Conservation (phyloP, 2,888 invertebrate genomes). For the Dysmachus trigonus region DNA sequence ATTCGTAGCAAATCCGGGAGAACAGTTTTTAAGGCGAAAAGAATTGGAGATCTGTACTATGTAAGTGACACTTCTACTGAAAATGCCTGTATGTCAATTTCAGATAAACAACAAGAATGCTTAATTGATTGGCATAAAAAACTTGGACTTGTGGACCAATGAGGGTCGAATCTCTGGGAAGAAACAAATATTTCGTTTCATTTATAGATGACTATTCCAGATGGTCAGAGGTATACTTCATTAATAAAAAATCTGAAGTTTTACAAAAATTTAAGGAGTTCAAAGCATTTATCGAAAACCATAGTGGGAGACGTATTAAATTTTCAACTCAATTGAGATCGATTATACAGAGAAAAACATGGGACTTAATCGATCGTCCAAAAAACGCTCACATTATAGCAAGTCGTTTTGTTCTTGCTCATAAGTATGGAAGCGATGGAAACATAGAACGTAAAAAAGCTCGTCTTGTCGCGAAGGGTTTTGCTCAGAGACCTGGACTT, state of each 20-base stretch:
- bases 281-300: conserved; percentile 42
- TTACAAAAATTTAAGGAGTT: conserved; percentile 44
- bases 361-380: conserved; percentile 39
- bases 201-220: conserved; percentile 48
- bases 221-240: conserved; percentile 41
- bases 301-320: conserved; percentile 43
- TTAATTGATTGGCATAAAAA: not conserved
- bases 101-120: not conserved
- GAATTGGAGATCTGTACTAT: not conserved
- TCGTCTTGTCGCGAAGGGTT: conserved; percentile 14
- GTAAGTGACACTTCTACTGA: not conserved
- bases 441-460: not conserved
- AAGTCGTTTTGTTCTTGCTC: conserved; percentile 29
- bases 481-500: not conserved
- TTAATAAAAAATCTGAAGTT: conserved; percentile 46
- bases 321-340: conserved; percentile 46
- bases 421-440: not conserved
- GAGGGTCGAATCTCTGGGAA: conserved; percentile 21
- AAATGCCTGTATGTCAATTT: not conserved
- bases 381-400: not conserved
- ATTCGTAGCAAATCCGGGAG: not conserved
- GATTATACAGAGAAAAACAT: conserved; percentile 49
- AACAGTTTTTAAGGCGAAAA: not conserved
- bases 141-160: not conserved
- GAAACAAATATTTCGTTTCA: conserved; percentile 45